Percentiles rank a stretch among this genome's conserved stretches.
These are phyloP conservation scores for Lithophane ornitopus DNA, from an alignment of 2,888 invertebrate species.

Conservation along the genomic window DNA sequence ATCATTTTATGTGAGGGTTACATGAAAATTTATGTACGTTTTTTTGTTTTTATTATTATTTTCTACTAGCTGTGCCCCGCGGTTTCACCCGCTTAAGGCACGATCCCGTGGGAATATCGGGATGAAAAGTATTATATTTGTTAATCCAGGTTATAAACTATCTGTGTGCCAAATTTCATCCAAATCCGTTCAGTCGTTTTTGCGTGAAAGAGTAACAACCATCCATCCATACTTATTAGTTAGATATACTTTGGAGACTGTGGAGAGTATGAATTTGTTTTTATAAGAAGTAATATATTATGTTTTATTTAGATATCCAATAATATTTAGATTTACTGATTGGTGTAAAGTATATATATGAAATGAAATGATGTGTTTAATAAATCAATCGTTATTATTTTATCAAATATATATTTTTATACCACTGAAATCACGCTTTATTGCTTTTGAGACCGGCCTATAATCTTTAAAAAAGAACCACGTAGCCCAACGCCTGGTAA, in stretches of 20 bases:
- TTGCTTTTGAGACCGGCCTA: neutral
- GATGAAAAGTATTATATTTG: no score
- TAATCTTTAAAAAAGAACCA: neutral
- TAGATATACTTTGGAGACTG: neutral
- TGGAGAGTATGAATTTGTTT: neutral
- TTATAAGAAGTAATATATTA: neutral
- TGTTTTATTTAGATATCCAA: neutral
- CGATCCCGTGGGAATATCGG: no score
- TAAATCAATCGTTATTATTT: neutral
- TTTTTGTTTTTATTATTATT: neutral
- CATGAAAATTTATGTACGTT: neutral
- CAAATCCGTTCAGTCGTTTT: no score
- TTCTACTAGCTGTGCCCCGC: no score
- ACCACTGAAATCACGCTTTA: neutral
- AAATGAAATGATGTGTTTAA: neutral
- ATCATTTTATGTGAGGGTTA: slow-evolving; percentile 9
- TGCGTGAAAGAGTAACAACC: no score
- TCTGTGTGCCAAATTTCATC: no score
- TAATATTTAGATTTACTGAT: neutral
- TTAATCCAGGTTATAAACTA: no score
- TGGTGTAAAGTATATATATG: neutral
- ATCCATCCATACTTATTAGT: no score
- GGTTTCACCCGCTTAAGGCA: no score
- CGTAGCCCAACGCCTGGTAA: neutral
- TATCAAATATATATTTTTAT: neutral